These are phyloP conservation scores for Atherinomorus stipes DNA, from an alignment of 2,113 vertebrate species.

Conservation along the genomic window DNA sequence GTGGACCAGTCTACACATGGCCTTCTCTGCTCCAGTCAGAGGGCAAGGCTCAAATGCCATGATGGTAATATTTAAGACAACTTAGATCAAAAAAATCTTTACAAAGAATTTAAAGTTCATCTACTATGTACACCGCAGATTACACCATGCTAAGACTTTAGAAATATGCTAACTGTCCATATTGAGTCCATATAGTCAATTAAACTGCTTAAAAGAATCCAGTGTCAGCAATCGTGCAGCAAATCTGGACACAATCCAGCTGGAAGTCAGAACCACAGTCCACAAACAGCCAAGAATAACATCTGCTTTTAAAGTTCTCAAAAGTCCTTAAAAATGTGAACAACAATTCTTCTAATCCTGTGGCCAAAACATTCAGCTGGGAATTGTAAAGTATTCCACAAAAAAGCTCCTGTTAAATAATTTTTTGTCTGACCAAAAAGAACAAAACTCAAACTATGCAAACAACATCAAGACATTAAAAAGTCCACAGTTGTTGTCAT, in stretches of 20 bases:
- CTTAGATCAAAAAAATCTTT: conserved; percentile 6
- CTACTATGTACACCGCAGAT: not conserved
- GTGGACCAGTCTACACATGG: conserved; percentile 84
- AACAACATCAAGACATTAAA: not conserved
- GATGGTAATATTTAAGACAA: not conserved
- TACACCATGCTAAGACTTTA: not conserved
- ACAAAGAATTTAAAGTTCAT: not conserved
- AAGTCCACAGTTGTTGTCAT: conserved; percentile 1
- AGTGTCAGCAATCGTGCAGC: conserved; percentile 27
- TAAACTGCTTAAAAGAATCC: conserved; percentile 12
- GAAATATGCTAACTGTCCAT: not conserved
- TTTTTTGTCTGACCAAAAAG: conserved; percentile 16
- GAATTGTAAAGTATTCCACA: conserved; percentile 22
- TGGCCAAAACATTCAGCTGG: conserved; percentile 7
- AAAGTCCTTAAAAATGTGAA: conserved; percentile 29
- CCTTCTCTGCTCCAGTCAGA: conserved; percentile 81
- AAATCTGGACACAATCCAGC: conserved; percentile 37
- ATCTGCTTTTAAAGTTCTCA: conserved; percentile 56
- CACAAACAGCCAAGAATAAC: conserved; percentile 42
- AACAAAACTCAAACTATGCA: not conserved
- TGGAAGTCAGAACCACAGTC: conserved; percentile 19
- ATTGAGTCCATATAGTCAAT: conserved; percentile 12
- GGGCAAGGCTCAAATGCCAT: conserved; percentile 76
- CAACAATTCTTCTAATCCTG: conserved; percentile 15
- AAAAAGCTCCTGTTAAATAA: conserved; percentile 1